Evolutionary conservation across 2,888 invertebrate species (phyloP), one percentile per base, ranked within the genome.

Genomic region (Polylopha cassiicola): DNA sequence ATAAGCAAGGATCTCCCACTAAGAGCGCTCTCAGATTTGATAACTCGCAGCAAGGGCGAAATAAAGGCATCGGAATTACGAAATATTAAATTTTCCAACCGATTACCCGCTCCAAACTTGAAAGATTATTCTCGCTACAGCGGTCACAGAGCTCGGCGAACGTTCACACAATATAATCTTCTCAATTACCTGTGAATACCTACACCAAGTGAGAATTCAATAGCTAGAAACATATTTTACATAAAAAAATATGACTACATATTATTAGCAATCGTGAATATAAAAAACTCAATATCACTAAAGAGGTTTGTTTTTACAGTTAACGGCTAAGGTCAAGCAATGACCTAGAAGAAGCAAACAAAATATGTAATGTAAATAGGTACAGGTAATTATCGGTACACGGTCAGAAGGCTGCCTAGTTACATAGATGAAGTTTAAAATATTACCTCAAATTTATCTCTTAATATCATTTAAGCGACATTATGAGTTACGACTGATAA

Each of bases 11-110:
- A 41, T 43, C 31, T 44, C 36, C 39, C 37, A 39, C 39, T 28
- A 39, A 23, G 27, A 46, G 28, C 39, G 37, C 27, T 41, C 29
- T 38, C 33, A 14, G 39, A 44, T 47, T 44, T 46, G 33, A 44
- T 39, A 39, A 33, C 37, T 36, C 32, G 21, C 39, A 47, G 47
- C 43, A 45, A 46, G 47, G 48, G 46, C 37, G 39, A 53, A 51
- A 58, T 53, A 55, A 61, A 61, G 55, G 48, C 51, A 60, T 60
- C 51, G 55, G 51, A 57, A 58, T 59, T 57, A 60, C 51, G 59
- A 53, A 53, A 60, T 61, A 60, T 60, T 52, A 58, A 55, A 61
- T 61, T 58, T 62, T 61, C 60, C 59, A 46, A 51, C 42, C 49
- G 51, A 62, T 57, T 53, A 48, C 43, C 34, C 43, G 43, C 44